Base-by-base conservation (phyloP, 2,888 invertebrate genomes). In the Andrena dorsata region DNA sequence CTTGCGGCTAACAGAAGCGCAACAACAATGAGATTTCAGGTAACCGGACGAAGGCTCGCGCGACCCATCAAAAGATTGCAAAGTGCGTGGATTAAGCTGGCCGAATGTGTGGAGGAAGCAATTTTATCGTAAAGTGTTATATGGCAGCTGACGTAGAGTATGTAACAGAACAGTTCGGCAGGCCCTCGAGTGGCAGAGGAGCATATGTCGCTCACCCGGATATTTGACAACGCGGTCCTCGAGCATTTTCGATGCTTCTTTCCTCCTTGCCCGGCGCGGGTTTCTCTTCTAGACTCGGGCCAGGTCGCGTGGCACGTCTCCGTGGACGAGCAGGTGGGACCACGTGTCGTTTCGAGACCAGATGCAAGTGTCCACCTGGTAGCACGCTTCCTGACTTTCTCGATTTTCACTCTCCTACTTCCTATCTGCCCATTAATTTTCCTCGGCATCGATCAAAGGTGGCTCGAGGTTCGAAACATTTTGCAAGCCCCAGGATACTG, bases 241-340 rank as follows among this genome's bases (percentile, higher is more conserved):
- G 8, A 49, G 28, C 58, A 73, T 53, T 77, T 30, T 70, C 70
- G 58, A 60, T 70, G 70, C 70, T 70, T 70, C 70, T 47, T 70
- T 70, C 58, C 70, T 70, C 58, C 20, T 47, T 41, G 35, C 8
- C 20, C 41, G 26, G 58, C 23, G 56, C 56, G 56, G 56, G 56
- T 56, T 26, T 56, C 56, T 30, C 23, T 20, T 8, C 30, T 53
- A 20, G 56, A 10, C 56, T 8, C 56, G 56, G 10, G 26, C 26
- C 23, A 41, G 26, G 7, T 56, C 56, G 56, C 56, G 56, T 56
- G 56, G 26, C 56, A 13, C 13, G 20, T 20, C 56, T 13, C 23
- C 56, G 23, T 20, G 32, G 13, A 47, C 7, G 20, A 26, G 20
- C 69, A 69, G 58, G 70, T 70, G 70, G 41, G 20, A 30, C 58